Conservation (phyloP, 2,888 invertebrate genomes). For the Drosophila helvetica region DNA sequence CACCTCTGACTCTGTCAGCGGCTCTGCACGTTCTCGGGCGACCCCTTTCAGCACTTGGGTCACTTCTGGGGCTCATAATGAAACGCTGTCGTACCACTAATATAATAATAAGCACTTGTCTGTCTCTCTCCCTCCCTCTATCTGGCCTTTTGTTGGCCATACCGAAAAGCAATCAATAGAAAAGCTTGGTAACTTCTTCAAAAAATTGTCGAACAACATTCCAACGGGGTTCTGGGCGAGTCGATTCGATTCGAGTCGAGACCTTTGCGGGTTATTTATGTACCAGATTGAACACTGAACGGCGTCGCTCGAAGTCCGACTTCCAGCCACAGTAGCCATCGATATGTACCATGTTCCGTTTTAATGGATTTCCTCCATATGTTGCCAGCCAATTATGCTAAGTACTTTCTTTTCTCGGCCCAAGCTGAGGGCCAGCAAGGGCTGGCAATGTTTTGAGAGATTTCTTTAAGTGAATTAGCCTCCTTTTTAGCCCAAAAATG, state of each 20-base stretch:
- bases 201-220: slow-evolving; percentile 35
- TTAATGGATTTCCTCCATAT: slow-evolving; percentile 47
- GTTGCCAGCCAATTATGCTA: slow-evolving; percentile 55
- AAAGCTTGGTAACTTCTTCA: slow-evolving; percentile 49
- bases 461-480: slow-evolving; percentile 64
- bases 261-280: slow-evolving; percentile 49
- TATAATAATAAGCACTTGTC: slow-evolving; percentile 74
- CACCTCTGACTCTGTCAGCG: slow-evolving; percentile 32
- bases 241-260: too few relatives aligned
- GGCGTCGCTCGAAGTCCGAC: slow-evolving; percentile 27
- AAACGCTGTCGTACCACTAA: slow-evolving; percentile 67
- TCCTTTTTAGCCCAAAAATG: slow-evolving; percentile 30
- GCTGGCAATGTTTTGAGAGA: slow-evolving; percentile 61
- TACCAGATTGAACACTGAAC: slow-evolving; percentile 69
- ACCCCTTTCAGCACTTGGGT: slow-evolving; percentile 52
- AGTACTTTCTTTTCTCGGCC: slow-evolving; percentile 60
- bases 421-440: slow-evolving; percentile 46
- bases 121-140: not conserved
- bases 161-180: slow-evolving; percentile 48
- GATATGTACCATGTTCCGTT: slow-evolving; percentile 42
- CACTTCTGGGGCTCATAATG: slow-evolving; percentile 65
- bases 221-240: slow-evolving; percentile 17
- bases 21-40: slow-evolving; percentile 44
- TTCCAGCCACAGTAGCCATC: slow-evolving; percentile 47
- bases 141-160: slow-evolving; percentile 47